Conservation (phyloP, 1,140 invertebrate species). For the Leptonema lineaticorne region DNA sequence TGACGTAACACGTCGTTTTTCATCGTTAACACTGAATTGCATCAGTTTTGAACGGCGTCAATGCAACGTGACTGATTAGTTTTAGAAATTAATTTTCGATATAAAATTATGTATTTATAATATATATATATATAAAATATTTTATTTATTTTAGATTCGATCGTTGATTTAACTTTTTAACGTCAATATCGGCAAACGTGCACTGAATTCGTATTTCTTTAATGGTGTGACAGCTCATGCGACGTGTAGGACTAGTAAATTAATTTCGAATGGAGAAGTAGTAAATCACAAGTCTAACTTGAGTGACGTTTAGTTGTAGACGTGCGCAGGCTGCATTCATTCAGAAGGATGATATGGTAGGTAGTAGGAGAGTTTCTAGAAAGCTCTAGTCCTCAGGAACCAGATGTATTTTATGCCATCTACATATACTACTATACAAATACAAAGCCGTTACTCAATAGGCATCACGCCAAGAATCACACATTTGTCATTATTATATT, state of each 20-base stretch:
- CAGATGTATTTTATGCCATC: background rate
- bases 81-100: too few species aligned
- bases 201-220: too few species aligned
- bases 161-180: too few species aligned
- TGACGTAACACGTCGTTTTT: too few species aligned
- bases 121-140: too few species aligned
- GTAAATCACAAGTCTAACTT: slow-evolving; percentile 17
- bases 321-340: slow-evolving; percentile 15
- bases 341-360: background rate
- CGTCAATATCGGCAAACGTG: too few species aligned
- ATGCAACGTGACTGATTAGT: too few species aligned
- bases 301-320: slow-evolving; percentile 28
- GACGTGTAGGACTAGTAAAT: slow-evolving; percentile 6
- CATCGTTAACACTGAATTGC: too few species aligned
- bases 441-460: slow-evolving; percentile 24
- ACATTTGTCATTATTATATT: slow-evolving; percentile 39
- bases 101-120: too few species aligned
- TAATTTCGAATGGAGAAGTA: slow-evolving; percentile 21
- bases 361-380: background rate
- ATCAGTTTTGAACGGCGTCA: too few species aligned
- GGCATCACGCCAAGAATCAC: slow-evolving; percentile 36
- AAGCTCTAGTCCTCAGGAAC: background rate
- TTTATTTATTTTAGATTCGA: too few species aligned
- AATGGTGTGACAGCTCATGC: too few species aligned
- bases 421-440: background rate